Conservation (phyloP, 2,888 invertebrate genomes). For the Andrena marginata region DNA sequence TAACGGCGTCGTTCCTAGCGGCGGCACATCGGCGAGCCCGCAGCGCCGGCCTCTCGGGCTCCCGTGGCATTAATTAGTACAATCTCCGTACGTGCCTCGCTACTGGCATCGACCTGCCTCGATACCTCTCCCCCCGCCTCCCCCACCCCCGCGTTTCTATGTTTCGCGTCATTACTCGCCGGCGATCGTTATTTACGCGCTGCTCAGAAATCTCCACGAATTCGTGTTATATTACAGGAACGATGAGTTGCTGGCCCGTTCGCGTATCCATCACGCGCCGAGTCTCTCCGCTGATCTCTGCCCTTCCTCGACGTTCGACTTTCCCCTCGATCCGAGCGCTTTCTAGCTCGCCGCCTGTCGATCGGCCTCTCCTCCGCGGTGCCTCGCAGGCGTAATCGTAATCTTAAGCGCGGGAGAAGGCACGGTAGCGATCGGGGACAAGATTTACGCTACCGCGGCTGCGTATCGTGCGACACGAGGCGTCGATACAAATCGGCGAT, state of each 20-base stretch:
- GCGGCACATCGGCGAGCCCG: conserved; percentile 75
- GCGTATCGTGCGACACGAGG: conserved; percentile 31
- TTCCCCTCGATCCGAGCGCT: conserved; percentile 18
- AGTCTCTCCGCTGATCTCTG: not conserved
- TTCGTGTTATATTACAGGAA: conserved; percentile 19
- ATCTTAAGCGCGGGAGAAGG: not conserved
- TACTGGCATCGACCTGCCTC: conserved; percentile 66
- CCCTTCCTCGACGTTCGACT: conserved; percentile 8
- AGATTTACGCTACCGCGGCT: conserved; percentile 27
- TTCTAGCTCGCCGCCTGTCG: not conserved
- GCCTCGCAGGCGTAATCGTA: conserved; percentile 20
- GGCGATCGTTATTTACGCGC: conserved; percentile 52
- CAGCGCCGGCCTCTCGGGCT: conserved; percentile 60
- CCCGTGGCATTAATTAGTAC: conserved; percentile 81
- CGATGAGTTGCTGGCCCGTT: conserved; percentile 27
- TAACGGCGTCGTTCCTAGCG: conserved; percentile 77
- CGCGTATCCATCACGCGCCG: conserved; percentile 20
- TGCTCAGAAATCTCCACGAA: conserved; percentile 35
- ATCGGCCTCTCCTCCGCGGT: not conserved
- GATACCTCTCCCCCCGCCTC: too few species aligned
- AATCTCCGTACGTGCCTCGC: conserved; percentile 80
- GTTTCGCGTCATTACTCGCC: conserved; percentile 32
- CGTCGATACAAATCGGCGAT: conserved; percentile 72
- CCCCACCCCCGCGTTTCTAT: conserved; percentile 53
- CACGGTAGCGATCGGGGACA: not conserved